Base-by-base conservation (phyloP, 1,140 invertebrate species). In the Saxidomus purpurata region DNA sequence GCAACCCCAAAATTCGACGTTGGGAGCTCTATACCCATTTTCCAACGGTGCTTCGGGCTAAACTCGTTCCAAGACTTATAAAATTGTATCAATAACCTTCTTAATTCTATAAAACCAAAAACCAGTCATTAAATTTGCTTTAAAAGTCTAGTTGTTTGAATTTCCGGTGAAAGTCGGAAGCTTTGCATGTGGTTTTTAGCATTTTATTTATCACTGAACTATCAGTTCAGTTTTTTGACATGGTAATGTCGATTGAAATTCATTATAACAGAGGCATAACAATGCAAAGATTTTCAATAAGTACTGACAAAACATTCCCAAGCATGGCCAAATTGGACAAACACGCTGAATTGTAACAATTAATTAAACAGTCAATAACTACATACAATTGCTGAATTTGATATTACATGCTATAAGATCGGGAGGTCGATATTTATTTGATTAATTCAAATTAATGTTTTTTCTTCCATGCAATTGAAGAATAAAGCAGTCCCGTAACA, bases 361-460 rank as follows among this genome's bases (percentile, higher is more conserved):
- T 63, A 63, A 63, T 63, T 63, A 28, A 63, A 25, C n/a, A 63
- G 28, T 63, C 59, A 63, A 63, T 63, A 63, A 15, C 25, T n/a
- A 25, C 28, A 28, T 63, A 63, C 25, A 63, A 63, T n/a, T 28
- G 1, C 59, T 28, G 25, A 63, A 63, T 63, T 63, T 63, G 59
- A 19, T 63, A 15, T 63, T 28, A 28, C 59, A 63, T 63, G 59
- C 25, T 63, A 63, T 2, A 28, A 25, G 59, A 63, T 63, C 25
- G n/a, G 28, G n/a, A 63, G 25, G 59, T 63, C 59, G 59, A 28
- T 63, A 63, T 28, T 63, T 63, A 63, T 63, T 63, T 63, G 59
- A 8, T 63, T 63, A 63, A 63, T 63, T 28, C 59, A 63, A 63
- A 63, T 63, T 28, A 63, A 63, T 63, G 59, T 63, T 63, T 28